These are phyloP conservation scores for Coregonus clupeaformis DNA, from an alignment of 2,113 vertebrate genomes.

Conservation along the genomic window DNA sequence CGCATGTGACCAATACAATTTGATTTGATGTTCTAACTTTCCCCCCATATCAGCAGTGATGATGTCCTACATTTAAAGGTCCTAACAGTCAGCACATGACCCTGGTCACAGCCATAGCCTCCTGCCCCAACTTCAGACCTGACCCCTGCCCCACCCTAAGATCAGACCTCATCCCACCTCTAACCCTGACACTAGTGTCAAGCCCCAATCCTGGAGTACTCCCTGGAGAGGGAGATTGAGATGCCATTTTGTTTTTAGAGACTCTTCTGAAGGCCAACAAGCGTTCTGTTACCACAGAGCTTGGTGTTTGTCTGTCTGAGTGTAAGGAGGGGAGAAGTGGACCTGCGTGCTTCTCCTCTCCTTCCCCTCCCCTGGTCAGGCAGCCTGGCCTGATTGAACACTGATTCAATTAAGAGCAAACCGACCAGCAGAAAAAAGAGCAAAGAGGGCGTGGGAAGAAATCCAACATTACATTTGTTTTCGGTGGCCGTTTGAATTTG, in stretches of 20 bases:
- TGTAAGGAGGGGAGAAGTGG: not conserved
- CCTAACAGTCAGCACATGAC: too few species aligned
- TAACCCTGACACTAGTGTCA: too few species aligned
- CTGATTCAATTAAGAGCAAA: conserved; percentile 10
- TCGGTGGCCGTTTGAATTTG: conserved; percentile 8
- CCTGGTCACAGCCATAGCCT: too few species aligned
- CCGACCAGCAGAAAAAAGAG: not conserved
- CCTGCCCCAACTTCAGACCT: too few species aligned
- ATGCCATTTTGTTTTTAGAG: too few species aligned
- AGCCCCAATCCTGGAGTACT: too few species aligned
- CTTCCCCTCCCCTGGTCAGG: not conserved
- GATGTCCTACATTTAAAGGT: not conserved
- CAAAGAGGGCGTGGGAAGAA: not conserved
- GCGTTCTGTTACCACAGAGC: not conserved
- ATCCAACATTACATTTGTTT: conserved; percentile 3
- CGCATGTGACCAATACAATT: too few species aligned
- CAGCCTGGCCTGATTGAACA: conserved; percentile 8
- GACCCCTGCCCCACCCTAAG: too few species aligned
- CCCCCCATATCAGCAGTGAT: not conserved
- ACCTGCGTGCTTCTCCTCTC: not conserved
- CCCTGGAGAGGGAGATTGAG: too few species aligned
- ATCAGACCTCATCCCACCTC: too few species aligned
- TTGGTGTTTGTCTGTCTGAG: not conserved
- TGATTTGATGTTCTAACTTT: too few species aligned
- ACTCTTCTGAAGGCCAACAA: too few species aligned